Percentiles rank a stretch among this genome's conserved stretches.
These are phyloP conservation scores for Nomada lathburiana DNA, from an alignment of 2,888 invertebrate species.

Conservation along the genomic window DNA sequence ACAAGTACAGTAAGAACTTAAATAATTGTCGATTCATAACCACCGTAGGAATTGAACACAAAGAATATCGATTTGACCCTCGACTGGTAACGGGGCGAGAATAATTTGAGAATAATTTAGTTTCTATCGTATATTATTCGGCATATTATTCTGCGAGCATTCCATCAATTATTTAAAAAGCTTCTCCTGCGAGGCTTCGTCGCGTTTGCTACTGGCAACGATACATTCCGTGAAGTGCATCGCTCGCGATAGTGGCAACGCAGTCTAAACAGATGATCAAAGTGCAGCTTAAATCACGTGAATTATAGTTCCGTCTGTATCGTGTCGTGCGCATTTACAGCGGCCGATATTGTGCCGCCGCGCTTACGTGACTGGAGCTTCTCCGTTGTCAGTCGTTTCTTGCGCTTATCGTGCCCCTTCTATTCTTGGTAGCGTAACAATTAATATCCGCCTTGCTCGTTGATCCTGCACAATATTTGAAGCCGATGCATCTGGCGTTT, in stretches of 20 bases:
- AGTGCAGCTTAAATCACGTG: conserved; percentile 69
- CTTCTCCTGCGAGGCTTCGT: conserved; percentile 8
- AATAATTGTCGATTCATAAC: no score
- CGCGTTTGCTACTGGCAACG: no score
- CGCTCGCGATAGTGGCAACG: conserved; percentile 46
- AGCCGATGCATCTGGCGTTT: not conserved
- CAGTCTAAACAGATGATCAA: conserved; percentile 67
- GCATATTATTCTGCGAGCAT: conserved; percentile 12
- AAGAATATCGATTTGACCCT: no score
- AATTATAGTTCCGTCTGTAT: conserved; percentile 46
- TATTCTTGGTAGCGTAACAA: conserved; percentile 23
- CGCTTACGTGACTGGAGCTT: conserved; percentile 25
- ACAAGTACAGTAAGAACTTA: no score
- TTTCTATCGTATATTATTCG: no score
- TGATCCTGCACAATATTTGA: not conserved
- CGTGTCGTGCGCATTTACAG: conserved; percentile 36
- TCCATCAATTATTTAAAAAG: conserved; percentile 21
- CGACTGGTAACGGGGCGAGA: no score
- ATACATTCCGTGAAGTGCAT: conserved; percentile 40
- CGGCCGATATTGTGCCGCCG: conserved; percentile 13
- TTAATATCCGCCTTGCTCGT: not conserved
- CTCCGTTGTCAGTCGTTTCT: not conserved
- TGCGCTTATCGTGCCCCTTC: conserved; percentile 12
- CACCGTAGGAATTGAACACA: no score
- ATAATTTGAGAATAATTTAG: no score